phyloP scores from a whole-genome alignment of 2,113 vertebrate species.

The Kryptolebias marmoratus region DNA sequence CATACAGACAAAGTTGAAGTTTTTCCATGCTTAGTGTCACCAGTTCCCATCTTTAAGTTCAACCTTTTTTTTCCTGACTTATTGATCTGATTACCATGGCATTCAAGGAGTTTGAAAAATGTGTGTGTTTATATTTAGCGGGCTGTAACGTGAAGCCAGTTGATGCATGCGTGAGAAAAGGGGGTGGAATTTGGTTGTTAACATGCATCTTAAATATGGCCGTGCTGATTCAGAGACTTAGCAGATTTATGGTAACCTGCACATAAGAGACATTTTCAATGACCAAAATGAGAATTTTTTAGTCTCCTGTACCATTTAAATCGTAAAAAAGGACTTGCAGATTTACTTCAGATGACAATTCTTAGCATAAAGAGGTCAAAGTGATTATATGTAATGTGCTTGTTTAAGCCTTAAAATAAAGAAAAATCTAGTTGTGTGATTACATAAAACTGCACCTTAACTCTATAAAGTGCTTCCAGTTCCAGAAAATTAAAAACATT shows the following conservation, averaged over 20 bases:
- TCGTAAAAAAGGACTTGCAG: no score
- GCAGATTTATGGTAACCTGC: not conserved
- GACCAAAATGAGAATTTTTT: no score
- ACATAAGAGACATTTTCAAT: conserved; percentile 3
- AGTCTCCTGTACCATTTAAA: no score
- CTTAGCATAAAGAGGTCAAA: no score
- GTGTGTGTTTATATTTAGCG: conserved; percentile 59
- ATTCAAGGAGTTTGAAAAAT: conserved; percentile 42
- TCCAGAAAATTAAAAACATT: conserved; percentile 1
- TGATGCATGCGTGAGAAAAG: conserved; percentile 36
- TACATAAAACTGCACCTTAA: not conserved
- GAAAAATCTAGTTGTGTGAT: not conserved
- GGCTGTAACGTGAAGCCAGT: conserved; percentile 47
- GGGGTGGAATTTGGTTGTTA: conserved; percentile 41
- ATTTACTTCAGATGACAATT: no score
- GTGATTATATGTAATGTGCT: no score
- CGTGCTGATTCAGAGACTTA: conserved; percentile 22
- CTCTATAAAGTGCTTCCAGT: not conserved
- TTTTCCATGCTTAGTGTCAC: no score
- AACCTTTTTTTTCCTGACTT: conserved; percentile 21
- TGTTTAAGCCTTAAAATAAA: no score
- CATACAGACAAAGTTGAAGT: no score
- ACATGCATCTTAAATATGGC: conserved; percentile 27
- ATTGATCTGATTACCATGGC: conserved; percentile 31
- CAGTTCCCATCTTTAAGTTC: not conserved